A percentile compares a stretch with the other conserved stretches of the same genome.
These are phyloP conservation scores for Zaprionus obscuricornis DNA, from an alignment of 2,888 invertebrate genomes.

Conservation along the genomic window DNA sequence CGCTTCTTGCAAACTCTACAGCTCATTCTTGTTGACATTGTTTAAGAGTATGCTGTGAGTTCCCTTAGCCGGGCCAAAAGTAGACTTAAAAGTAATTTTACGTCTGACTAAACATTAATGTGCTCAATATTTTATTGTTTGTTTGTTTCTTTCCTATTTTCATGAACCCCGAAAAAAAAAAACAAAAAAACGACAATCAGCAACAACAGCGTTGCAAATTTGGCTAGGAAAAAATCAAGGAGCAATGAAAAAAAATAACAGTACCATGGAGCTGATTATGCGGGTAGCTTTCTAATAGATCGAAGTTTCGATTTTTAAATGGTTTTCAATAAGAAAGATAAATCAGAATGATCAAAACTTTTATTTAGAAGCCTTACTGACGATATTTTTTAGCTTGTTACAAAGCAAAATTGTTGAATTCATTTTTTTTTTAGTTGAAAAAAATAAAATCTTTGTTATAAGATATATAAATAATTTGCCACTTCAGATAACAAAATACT, in stretches of 20 bases:
- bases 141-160: slow-evolving; percentile 63
- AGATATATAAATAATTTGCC: too few relatives aligned
- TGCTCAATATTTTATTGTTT: slow-evolving; percentile 84
- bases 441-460: too few relatives aligned
- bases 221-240: slow-evolving; percentile 8
- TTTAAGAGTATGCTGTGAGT: slow-evolving; percentile 56
- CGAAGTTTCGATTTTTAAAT: slow-evolving; percentile 44
- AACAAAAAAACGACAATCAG: slow-evolving; percentile 29
- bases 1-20: neutral
- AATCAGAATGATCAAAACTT: slow-evolving; percentile 83
- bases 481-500: too few relatives aligned
- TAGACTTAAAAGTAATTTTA: slow-evolving; percentile 84
- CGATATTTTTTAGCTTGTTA: neutral
- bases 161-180: slow-evolving; percentile 8
- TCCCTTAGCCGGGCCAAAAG: slow-evolving; percentile 46
- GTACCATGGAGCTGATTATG: slow-evolving; percentile 59
- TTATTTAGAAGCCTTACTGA: neutral
- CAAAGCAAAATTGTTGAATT: neutral
- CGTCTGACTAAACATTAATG: slow-evolving; percentile 84
- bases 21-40: slow-evolving; percentile 61
- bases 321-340: slow-evolving; percentile 18
- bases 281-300: slow-evolving; percentile 51
- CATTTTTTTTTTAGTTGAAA: too few relatives aligned
- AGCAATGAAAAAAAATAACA: slow-evolving; percentile 19
- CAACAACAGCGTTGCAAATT: slow-evolving; percentile 35